Conservation (phyloP, 2,797 vertebrate genomes). For the Cephalopachus bancanus region DNA sequence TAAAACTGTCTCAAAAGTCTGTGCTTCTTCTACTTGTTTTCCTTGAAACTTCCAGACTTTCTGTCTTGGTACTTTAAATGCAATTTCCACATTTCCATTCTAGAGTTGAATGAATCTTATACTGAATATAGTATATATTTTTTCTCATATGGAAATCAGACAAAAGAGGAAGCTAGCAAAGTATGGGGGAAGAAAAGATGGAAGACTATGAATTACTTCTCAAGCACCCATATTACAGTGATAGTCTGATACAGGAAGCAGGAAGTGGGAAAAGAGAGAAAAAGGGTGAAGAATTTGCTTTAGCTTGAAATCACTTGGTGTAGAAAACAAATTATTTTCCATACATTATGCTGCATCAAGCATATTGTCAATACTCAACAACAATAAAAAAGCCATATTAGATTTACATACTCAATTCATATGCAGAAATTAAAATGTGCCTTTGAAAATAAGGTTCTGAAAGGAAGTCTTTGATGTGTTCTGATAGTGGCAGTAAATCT, state of each 20-base stretch:
- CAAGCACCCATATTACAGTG: neutral
- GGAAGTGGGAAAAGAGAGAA: neutral
- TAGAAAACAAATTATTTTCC: constrained; percentile 35
- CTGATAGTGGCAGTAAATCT: constrained; percentile 55
- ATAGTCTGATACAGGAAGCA: neutral
- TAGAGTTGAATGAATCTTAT: neutral
- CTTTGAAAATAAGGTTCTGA: constrained; percentile 67
- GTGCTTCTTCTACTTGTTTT: neutral
- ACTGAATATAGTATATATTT: neutral
- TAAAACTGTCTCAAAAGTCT: neutral
- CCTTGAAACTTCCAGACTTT: neutral
- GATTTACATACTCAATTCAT: constrained; percentile 73
- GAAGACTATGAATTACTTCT: neutral
- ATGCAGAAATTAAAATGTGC: constrained; percentile 66
- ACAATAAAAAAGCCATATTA: constrained; percentile 75
- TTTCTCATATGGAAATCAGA: neutral
- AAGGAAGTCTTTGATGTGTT: constrained; percentile 51
- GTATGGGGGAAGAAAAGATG: neutral
- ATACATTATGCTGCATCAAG: constrained; percentile 62
- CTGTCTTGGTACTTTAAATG: neutral
- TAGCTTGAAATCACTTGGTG: constrained; percentile 26
- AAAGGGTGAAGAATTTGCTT: neutral
- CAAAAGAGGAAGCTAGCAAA: neutral
- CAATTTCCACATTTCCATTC: neutral
- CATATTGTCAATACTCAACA: constrained; percentile 59